Evolutionary conservation across 2,888 invertebrate species (phyloP).

Genomic region (Agonopterix subpropinquella): DNA sequence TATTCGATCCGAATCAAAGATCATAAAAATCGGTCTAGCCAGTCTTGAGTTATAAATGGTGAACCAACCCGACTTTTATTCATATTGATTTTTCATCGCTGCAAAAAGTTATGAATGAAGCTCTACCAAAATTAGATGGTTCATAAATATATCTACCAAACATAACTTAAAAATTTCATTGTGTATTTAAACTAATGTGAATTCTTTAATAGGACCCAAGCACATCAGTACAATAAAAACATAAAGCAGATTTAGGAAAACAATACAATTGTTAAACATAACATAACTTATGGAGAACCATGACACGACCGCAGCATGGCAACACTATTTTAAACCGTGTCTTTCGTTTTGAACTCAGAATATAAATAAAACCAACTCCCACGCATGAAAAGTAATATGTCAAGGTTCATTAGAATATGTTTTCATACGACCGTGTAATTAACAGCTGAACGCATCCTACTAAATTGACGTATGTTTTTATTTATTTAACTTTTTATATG

Average conservation of each 20-base stretch:
- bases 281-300: background rate
- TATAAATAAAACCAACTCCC: slow-evolving; percentile 47
- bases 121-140: no score
- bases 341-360: slow-evolving; percentile 9
- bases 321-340: slow-evolving; percentile 2
- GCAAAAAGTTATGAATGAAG: no score
- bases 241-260: background rate
- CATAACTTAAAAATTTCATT: no score
- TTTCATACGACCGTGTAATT: slow-evolving; percentile 41
- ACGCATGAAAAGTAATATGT: slow-evolving; percentile 54
- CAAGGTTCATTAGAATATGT: slow-evolving; percentile 53
- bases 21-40: no score
- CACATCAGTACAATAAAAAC: no score
- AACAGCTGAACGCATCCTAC: slow-evolving; percentile 19
- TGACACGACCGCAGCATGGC: background rate
- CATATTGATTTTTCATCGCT: no score
- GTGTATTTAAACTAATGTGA: no score
- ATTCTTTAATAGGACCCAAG: no score
- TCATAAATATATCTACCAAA: no score
- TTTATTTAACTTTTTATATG: slow-evolving; percentile 2
- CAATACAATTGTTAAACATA: background rate
- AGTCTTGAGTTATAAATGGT: no score
- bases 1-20: no score
- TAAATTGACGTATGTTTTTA: slow-evolving; percentile 28
- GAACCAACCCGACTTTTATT: no score